Evolutionary conservation across 2,797 vertebrate species (phyloP).

Genomic region (Aphelocoma californica): DNA sequence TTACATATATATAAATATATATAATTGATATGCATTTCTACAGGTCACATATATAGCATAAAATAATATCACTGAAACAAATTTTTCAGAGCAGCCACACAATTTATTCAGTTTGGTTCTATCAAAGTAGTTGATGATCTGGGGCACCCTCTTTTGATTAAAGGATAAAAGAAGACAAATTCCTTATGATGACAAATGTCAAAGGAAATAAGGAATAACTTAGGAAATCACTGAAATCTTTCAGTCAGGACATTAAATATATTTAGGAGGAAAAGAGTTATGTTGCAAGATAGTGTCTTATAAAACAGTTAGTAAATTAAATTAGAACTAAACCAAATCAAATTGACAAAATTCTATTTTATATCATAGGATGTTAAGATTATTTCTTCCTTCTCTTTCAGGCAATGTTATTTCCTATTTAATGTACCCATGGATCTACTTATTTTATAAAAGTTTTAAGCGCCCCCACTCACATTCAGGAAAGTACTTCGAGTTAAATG

Average conservation of each 20-base stretch:
- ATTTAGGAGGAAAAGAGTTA: slow-evolving; percentile 25
- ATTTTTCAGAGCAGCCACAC: not conserved
- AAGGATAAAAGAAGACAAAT: not conserved
- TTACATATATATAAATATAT: not conserved
- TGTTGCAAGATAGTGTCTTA: slow-evolving; percentile 14
- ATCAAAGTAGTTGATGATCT: not conserved
- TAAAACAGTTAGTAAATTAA: slow-evolving; percentile 39
- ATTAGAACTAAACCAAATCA: slow-evolving; percentile 34
- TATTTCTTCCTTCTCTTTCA: slow-evolving; percentile 45
- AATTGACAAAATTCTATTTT: slow-evolving; percentile 58
- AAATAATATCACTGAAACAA: not conserved
- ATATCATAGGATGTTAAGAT: slow-evolving; percentile 27
- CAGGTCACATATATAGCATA: not conserved
- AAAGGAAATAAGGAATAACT: slow-evolving; percentile 45
- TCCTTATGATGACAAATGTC: slow-evolving; percentile 16
- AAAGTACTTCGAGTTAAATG: not conserved
- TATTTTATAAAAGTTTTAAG: slow-evolving; percentile 14
- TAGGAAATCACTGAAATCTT: slow-evolving; percentile 45
- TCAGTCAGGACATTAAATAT: slow-evolving; percentile 22
- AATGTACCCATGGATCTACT: slow-evolving; percentile 14
- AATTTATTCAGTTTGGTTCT: not conserved
- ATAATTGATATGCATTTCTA: not conserved
- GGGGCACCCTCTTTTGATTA: not conserved
- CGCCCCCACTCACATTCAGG: not conserved
- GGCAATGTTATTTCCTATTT: slow-evolving; percentile 36